Evolutionary conservation across 2,797 vertebrate genomes (phyloP), one percentile per base, ranked within the genome.

Genomic region (Poliocrania exsul): DNA sequence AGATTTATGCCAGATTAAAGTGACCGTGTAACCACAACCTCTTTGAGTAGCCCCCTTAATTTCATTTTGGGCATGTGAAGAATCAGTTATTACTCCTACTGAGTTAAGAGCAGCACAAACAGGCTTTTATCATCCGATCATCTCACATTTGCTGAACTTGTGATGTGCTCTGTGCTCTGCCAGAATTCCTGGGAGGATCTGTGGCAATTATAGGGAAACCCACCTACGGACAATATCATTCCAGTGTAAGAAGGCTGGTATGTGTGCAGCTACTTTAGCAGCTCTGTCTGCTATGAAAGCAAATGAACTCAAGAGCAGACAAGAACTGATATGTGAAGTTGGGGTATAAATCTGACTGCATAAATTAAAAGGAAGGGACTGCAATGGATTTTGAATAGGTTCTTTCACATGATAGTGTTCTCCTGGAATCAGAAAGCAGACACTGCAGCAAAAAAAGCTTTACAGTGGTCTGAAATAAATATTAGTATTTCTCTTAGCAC

Each of bases 371-470:
- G 85, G 90, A 96, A 15, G 23, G 93, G 94, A 92, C 90, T 73
- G 95, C 91, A 93, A 96, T 92, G 84, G 93, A 92, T 96, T 85
- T 97, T 97, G 96, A 96, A 97, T 97, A 86, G 96, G 81, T 94
- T 93, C 95, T 97, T 97, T 96, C 97, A 97, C 92, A 94, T 86
- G 91, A 84, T 9, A 92, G 86, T 77, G 81, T 95, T 96, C 96
- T 94, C 79, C 84, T 73, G 92, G 95, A 96, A 96, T 95, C 93
- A 96, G 92, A 81, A 92, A 82, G 94, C 91, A 95, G 93, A 91
- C 88, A 64, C 50, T 80, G 71, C 92, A 92, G 95, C 78, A 94
- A 82, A 90, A 90, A 94, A 90, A 88, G 92, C 92, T 96, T 94
- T 93, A 86, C 93, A 91, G 96, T 84, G 54, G 49, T 90, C 93